Base-by-base conservation (phyloP, 1,140 invertebrate genomes). In the Diachasma alloeum region DNA sequence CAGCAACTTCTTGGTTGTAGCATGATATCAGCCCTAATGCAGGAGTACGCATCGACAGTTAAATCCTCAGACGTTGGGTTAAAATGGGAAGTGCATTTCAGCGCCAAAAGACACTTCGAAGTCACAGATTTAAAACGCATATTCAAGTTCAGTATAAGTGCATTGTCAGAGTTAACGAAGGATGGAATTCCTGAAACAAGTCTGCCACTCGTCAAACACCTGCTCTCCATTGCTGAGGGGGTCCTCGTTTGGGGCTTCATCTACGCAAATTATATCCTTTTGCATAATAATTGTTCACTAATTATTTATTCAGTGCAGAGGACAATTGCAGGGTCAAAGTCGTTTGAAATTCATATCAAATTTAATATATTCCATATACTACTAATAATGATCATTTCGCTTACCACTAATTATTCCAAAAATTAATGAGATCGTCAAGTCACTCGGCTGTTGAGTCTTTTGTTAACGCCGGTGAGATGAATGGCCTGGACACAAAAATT, bases 21-120 rank as follows among this genome's bases (percentile, higher is more conserved):
- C 74, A 92, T 97, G 74, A 92, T 97, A 78, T 91, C 93, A 69
- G 93, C 95, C 10, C 89, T 97, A 46, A 93, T 97, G 89, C 94
- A 96, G 92, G 96, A 98, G 88, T 97, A 96, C 91, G 94, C 95
- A 56, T 94, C 92, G 46, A 95, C 95, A n/a, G 92, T 93, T 0
- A 94, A 96, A 85, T 95, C 95, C 8, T 94, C 95, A 22, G 95
- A 96, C 90, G 93, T 96, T 53, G 95, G 96, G 10, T 87, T 97
- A 48, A 93, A 95, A 15, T 97, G 94, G 94, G 95, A 96, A 88
- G 92, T 93, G n/a, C 96, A 97, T 87, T 93, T 94, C 79, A 93
- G 93, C 84, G 93, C 95, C 26, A 97, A 97, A 87, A 94, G 93
- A 82, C 91, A 94, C 53, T 97, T 97, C 92, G 95, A 97, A 90